phyloP scores from a whole-genome alignment of 2,797 vertebrate species.

The Cirrhinus molitorella region DNA sequence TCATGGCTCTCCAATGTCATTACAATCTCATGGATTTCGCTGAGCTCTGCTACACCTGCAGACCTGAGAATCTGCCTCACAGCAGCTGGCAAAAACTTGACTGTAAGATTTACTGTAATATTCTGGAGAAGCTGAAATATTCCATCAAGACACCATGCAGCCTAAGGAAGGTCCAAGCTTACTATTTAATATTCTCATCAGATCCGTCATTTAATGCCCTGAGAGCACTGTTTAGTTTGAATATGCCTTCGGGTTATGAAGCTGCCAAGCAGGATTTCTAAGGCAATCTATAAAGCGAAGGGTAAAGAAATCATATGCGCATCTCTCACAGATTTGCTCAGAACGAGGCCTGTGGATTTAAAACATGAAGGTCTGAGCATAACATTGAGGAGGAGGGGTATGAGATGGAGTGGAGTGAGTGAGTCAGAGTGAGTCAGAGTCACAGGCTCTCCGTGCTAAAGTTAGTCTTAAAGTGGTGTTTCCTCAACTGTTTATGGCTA shows the following conservation, averaged over 20 bases:
- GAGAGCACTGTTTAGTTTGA: constrained; percentile 30
- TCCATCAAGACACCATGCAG: constrained; percentile 19
- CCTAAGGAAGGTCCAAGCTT: constrained; percentile 16
- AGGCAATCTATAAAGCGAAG: background rate
- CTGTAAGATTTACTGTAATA: constrained; percentile 39
- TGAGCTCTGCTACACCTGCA: constrained; percentile 36
- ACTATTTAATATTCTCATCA: constrained; percentile 56
- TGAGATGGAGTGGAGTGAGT: constrained; percentile 27
- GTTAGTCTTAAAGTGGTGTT: constrained; percentile 25
- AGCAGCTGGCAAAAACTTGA: constrained; percentile 29
- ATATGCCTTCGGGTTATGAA: constrained; percentile 21
- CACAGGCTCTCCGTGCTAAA: constrained; percentile 15
- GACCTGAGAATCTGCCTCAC: constrained; percentile 7
- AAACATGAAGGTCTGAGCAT: constrained; percentile 2
- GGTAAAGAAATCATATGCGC: background rate
- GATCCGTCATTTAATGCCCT: constrained; percentile 44
- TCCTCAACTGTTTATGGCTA: background rate
- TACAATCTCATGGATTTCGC: constrained; percentile 1
- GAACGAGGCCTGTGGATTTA: constrained; percentile 13
- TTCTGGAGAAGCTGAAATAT: constrained; percentile 44
- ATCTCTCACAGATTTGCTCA: constrained; percentile 2
- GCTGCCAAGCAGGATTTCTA: background rate
- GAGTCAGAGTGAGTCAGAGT: constrained; percentile 42
- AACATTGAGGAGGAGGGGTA: background rate
- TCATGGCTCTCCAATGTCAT: constrained; percentile 20